Base-by-base conservation (phyloP, 2,888 invertebrate species). In the Mythimna lalbum region DNA sequence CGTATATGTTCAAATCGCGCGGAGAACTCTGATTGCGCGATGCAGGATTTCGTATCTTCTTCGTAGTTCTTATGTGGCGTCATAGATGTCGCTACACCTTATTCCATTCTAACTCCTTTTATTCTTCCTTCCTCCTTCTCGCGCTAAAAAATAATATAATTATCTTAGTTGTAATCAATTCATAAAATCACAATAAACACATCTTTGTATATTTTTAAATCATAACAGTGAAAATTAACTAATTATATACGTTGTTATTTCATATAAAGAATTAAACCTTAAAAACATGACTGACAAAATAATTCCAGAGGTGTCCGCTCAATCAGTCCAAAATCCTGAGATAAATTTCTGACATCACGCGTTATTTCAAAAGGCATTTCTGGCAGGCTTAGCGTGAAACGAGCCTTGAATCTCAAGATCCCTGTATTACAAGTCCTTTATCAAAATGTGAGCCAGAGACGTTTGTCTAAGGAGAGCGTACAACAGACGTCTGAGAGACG, bases 391-490 rank as follows among this genome's bases (percentile, higher is more conserved):
- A 81, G 59, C 33, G 19, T 36, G 67, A 63, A 64, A 85, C 79
- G 83, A 76, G 66, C 36, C 55, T 66, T 76, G 80, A 85, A 85
- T 83, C 61, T 64, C 66, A 76, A 81, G 53, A 83, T 65, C 60
- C 57, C 57, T 43, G 36, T 57, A 33, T 63, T 63, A 55, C 66
- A 63, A 68, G 56, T 64, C 69, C 82, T 78, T 66, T 67, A 69
- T 73, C 65, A 82, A 73, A 81, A 72, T 69, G 49, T 55, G 73
- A 50, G 62, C 50, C 50, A 67, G 55, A 68, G 55, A 68, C 55
- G 31, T 72, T 63, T 66, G 70, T 76, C 65, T 70, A 33, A 47
- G 33, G 10, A 55, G 59, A 65, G n/a, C 53, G 49, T 33, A 39
- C 4, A 43, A 43, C 39, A 47, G 62, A 66, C 47, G 21, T 64